Base-by-base conservation (phyloP, 2,888 invertebrate species). In the Spisula subtruncata region DNA sequence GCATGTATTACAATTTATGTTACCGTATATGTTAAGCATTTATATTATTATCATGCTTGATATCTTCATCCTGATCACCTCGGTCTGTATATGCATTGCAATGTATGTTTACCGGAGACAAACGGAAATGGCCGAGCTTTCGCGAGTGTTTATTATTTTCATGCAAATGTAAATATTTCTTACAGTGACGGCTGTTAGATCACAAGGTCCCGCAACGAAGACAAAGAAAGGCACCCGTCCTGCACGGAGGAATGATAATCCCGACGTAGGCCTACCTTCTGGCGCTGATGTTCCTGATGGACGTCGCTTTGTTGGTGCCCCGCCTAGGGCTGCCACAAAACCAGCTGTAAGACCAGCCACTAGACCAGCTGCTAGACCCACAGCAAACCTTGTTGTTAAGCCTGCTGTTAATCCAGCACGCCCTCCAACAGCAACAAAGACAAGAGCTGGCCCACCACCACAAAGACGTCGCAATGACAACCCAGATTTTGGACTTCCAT, bases 161-260 rank as follows among this genome's bases (percentile, higher is more conserved):
- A n/a, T n/a, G n/a, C n/a, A n/a, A n/a, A n/a, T n/a, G n/a, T n/a
- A n/a, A n/a, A n/a, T n/a, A 4, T 56, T 16, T n/a, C 10, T 20
- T 48, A 66, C 87, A 91, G 91, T 86, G 56, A 54, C 84, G 12
- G 60, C 87, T 86, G 88, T 84, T 82, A 87, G 87, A 85, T 89
- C 91, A 83, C 91, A 91, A 60, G 87, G 88, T 14, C 90, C 90
- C 29, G 85, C 86, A 12, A 91, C 89, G 35, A 46, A 71, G 25
- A 88, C 86, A 71, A 91, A 83, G 89, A 91, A 89, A 79, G 91
- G 91, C 6, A 29, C 29, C 18, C 89, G 84, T 10, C 89, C 88
- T 0, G 32, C 81, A n/a, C 88, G 90, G 25, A 81, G 29, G 54
- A 79, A 83, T 66, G 89, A 89, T 51, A 89, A 89, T 81, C 60